phyloP scores from a whole-genome alignment of 2,888 invertebrate genomes.

The Pollenia labialis region DNA sequence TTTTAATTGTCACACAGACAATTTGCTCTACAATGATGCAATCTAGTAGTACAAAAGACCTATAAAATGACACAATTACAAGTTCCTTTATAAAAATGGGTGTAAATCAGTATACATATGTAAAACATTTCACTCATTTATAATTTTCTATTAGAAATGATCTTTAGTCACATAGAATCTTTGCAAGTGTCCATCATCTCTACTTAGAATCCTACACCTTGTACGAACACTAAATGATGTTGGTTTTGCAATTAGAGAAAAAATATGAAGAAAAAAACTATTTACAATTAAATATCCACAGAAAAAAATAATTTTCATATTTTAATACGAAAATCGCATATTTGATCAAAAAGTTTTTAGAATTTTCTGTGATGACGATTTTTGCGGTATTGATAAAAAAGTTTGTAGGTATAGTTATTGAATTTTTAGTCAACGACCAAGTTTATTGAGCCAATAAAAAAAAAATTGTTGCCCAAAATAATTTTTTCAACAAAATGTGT shows the following conservation, averaged over 20 bases:
- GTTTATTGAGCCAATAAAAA: no score
- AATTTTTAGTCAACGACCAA: no score
- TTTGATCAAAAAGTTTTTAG: no score
- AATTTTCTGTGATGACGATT: no score
- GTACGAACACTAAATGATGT: neutral
- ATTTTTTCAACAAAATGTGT: no score
- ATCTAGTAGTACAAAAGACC: conserved; percentile 3
- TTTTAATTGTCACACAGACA: conserved; percentile 38
- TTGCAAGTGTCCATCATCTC: conserved; percentile 19
- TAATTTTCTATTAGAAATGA: neutral
- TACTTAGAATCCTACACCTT: conserved; percentile 26
- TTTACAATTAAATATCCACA: conserved; percentile 42
- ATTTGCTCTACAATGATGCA: conserved; percentile 24
- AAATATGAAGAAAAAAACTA: conserved; percentile 3
- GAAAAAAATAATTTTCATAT: no score
- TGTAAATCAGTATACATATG: conserved; percentile 11
- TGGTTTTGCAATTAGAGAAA: neutral
- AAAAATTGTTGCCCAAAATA: no score
- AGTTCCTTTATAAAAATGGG: conserved; percentile 38
- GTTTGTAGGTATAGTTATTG: no score
- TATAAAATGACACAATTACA: conserved; percentile 33
- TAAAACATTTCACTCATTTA: neutral
- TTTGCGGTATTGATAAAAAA: no score
- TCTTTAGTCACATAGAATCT: conserved; percentile 29
- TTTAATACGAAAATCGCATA: no score